Base-by-base conservation (phyloP, 1,140 invertebrate genomes). In the Zaprionus capensis region DNA sequence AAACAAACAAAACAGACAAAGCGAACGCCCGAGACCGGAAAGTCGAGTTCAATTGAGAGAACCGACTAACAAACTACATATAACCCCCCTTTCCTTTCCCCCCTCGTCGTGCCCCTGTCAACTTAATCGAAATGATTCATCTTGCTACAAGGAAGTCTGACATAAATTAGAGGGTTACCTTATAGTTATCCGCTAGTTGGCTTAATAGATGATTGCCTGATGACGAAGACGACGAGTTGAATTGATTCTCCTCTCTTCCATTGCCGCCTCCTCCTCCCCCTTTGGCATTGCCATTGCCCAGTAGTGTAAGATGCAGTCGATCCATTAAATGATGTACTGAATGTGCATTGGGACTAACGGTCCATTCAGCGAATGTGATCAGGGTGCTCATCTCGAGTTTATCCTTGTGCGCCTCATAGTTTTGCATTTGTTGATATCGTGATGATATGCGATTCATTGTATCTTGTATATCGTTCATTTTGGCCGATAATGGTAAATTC, bases 241-340 rank as follows among this genome's bases (percentile, higher is more conserved):
- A 7, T 7, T 3, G 73, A 4, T 78, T 55, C 22, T 79, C 69
- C 22, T 91, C 85, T 6, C 81, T 83, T 2, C 20, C 24, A 44
- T 28, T 62, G 2, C 51, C 51, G 0, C 31, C 85, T 4, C 51
- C 51, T 11, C 31, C 85, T 6, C 79, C 80, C 3, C 20, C 24
- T 34, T 36, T 68, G 4, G 20, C 51, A n/a, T 56, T 62, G 12
- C 36, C 72, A 74, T 55, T 83, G 4, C 91, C 92, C 14, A 88
- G 63, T 3, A 92, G 59, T 2, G 95, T 93, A 1, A 94, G 92
- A 83, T 97, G 95, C 14, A 97, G 93, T 1, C 94, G 93, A 78
- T 96, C 95, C 55, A 97, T 87, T n/a, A 96, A 78, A 66, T 94
- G 94, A 17, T 94, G 94, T 28, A 96, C 91, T 1, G 95, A 95